Evolutionary conservation across 2,888 invertebrate genomes (phyloP).

Genomic region (Sarcophaga variegata): DNA sequence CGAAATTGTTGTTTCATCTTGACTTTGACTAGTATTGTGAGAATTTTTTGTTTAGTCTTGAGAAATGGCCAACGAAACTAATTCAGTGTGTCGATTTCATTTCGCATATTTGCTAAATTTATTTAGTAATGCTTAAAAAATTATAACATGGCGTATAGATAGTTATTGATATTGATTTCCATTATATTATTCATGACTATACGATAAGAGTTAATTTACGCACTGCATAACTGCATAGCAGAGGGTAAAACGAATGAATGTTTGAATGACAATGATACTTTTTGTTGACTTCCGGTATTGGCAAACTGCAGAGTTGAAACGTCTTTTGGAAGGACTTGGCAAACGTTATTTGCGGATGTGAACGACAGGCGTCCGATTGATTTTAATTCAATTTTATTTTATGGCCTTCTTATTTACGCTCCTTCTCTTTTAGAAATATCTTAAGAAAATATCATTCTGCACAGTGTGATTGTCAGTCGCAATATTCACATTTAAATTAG

Average conservation of each 20-base stretch:
- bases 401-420: conserved; percentile 46
- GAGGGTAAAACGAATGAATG: conserved; percentile 42
- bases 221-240: background rate
- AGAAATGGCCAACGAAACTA: background rate
- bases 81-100: conserved; percentile 31
- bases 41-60: background rate
- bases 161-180: conserved; percentile 53
- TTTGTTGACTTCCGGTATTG: conserved; percentile 54
- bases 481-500: background rate
- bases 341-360: conserved; percentile 71
- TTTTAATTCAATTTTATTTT: conserved; percentile 80
- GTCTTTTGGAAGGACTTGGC: conserved; percentile 41
- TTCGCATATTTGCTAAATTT: conserved; percentile 63
- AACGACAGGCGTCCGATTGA: conserved; percentile 81
- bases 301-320: conserved; percentile 36
- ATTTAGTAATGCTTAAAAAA: conserved; percentile 61
- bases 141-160: conserved; percentile 25
- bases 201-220: background rate
- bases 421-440: conserved; percentile 8
- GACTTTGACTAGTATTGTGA: background rate
- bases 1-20: conserved; percentile 1
- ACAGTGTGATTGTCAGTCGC: background rate
- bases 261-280: conserved; percentile 51
- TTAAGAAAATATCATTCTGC: background rate
- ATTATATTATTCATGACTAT: conserved; percentile 54